Evolutionary conservation across 2,888 invertebrate species (phyloP).

Genomic region (Diplazon laetatorius): DNA sequence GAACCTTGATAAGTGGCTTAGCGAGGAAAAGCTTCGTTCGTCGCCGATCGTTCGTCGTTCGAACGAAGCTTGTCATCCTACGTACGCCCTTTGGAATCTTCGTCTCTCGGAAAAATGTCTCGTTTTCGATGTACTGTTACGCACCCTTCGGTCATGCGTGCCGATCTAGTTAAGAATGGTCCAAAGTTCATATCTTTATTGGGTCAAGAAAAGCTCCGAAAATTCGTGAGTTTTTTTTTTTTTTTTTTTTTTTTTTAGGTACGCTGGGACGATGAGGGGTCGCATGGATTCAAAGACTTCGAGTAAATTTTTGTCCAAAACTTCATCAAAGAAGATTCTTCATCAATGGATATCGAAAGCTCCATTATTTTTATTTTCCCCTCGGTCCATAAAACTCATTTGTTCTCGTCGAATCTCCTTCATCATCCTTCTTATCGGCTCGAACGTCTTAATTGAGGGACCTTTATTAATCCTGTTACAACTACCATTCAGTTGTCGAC

Average conservation of each 20-base stretch:
- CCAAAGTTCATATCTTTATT: conserved; percentile 56
- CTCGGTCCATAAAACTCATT: conserved; percentile 55
- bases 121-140: conserved; percentile 27
- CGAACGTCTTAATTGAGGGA: conserved; percentile 40
- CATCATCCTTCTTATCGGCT: conserved; percentile 30
- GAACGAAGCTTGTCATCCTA: conserved; percentile 30
- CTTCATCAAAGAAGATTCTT: conserved; percentile 42
- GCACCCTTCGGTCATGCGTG: conserved; percentile 8
- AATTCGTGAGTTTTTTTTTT: conserved; percentile 43
- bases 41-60: no score
- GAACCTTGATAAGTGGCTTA: conserved; percentile 74
- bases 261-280: conserved; percentile 30
- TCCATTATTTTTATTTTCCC: conserved; percentile 47
- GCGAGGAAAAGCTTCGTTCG: conserved; percentile 53
- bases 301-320: conserved; percentile 25
- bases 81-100: conserved; percentile 15
- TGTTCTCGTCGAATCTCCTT: conserved; percentile 9
- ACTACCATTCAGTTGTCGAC: conserved; percentile 17
- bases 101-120: conserved; percentile 39
- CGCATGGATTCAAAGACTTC: conserved; percentile 57
- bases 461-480: conserved; percentile 40
- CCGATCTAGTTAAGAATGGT: conserved; percentile 52
- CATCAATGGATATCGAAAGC: conserved; percentile 39
- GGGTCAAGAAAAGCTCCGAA: conserved; percentile 56
- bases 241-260: conserved; percentile 42